phyloP scores from a whole-genome alignment of 92 coral and sea anemone species.

The Chrysogorgia sp. region DNA sequence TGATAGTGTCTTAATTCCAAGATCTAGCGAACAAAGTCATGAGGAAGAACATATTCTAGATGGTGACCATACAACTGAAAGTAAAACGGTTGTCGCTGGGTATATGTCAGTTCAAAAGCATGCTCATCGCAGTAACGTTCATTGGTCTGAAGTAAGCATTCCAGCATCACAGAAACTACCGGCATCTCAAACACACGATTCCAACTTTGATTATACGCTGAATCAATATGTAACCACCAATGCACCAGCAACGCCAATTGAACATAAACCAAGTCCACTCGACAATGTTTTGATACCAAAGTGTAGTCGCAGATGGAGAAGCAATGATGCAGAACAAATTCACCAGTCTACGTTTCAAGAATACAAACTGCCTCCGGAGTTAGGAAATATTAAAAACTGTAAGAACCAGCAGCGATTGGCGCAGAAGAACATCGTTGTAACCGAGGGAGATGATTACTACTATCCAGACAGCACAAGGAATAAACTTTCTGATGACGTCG shows the following conservation, averaged over 20 bases:
- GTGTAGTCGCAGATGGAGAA: background rate
- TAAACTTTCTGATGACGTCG: background rate
- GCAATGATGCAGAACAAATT: background rate
- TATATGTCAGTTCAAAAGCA: no score
- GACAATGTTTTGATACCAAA: background rate
- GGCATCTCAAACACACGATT: background rate
- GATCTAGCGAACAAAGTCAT: background rate
- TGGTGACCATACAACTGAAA: no score
- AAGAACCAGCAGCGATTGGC: background rate
- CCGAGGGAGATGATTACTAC: background rate
- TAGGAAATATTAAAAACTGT: background rate
- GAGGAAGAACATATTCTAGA: no score
- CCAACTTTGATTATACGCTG: background rate
- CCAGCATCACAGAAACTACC: background rate
- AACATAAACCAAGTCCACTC: background rate
- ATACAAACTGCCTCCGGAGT: slow-evolving; percentile 8
- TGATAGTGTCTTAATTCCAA: background rate
- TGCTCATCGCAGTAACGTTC: background rate
- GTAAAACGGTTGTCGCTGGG: background rate
- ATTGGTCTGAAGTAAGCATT: background rate
- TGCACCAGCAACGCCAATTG: background rate
- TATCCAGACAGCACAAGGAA: background rate
- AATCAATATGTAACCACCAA: background rate
- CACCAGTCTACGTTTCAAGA: background rate
- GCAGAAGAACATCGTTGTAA: background rate